These are phyloP conservation scores for Peromyscus maniculatus DNA, from an alignment of 2,113 vertebrate genomes.

Conservation along the genomic window DNA sequence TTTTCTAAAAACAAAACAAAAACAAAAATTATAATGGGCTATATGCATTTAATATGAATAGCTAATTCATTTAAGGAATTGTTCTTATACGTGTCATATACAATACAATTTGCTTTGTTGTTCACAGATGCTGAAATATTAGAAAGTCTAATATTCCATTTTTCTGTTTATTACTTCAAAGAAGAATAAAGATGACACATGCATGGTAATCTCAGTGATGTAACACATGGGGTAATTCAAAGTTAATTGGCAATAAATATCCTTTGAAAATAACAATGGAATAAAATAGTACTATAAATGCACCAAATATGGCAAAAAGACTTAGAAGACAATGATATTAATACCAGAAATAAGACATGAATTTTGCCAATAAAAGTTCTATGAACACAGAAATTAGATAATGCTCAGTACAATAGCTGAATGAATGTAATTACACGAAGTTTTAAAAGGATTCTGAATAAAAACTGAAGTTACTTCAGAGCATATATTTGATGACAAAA, in stretches of 20 bases:
- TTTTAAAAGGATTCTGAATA: background rate
- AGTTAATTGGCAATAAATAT: background rate
- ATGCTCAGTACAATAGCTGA: accelerated
- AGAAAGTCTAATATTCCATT: background rate
- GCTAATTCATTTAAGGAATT: background rate
- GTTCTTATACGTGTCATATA: background rate
- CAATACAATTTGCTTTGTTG: background rate
- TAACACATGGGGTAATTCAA: background rate
- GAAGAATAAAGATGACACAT: background rate
- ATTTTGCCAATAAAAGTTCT: background rate
- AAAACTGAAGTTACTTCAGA: background rate
- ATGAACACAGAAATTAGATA: background rate
- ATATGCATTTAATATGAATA: background rate
- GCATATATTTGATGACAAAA: background rate
- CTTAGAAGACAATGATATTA: background rate
- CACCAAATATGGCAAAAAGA: background rate
- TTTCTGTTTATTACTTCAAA: background rate
- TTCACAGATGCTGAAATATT: background rate
- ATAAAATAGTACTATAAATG: background rate
- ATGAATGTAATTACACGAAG: background rate
- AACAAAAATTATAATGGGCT: background rate
- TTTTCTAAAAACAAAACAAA: background rate
- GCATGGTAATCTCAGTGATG: background rate
- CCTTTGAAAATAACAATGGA: background rate
- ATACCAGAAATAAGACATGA: background rate